Conservation (phyloP, 2,113 vertebrate species). For the Psettodes erumei region DNA sequence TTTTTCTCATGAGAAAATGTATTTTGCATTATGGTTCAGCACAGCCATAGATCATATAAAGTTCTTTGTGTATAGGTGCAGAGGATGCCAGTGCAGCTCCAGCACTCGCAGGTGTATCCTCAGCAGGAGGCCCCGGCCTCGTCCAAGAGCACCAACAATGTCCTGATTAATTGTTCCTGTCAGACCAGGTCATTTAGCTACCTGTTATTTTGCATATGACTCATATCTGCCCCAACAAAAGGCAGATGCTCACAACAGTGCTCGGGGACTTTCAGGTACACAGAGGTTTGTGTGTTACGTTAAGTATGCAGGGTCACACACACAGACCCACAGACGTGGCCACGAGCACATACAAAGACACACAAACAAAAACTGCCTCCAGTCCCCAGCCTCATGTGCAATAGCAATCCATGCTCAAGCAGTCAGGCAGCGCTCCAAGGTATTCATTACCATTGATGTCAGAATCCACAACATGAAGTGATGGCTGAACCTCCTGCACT, state of each 20-base stretch:
- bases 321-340: slow-evolving; percentile 13
- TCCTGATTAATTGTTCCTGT: slow-evolving; percentile 75
- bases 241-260: slow-evolving; percentile 19
- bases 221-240: slow-evolving; percentile 53
- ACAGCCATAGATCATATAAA: slow-evolving; percentile 60
- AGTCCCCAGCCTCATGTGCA: slow-evolving; percentile 47
- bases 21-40: too few relatives aligned
- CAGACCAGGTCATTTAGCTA: slow-evolving; percentile 64
- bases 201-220: slow-evolving; percentile 69
- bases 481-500: slow-evolving; percentile 78
- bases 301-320: slow-evolving; percentile 26
- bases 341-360: slow-evolving; percentile 44
- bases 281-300: slow-evolving; percentile 3
- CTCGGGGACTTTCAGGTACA: slow-evolving; percentile 23
- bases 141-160: slow-evolving; percentile 58
- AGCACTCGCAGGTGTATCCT: slow-evolving; percentile 73
- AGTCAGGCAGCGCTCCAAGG: slow-evolving; percentile 75
- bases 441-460: slow-evolving; percentile 81
- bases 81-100: slow-evolving; percentile 52
- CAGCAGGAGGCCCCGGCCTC: slow-evolving; percentile 52
- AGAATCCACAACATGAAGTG: slow-evolving; percentile 78
- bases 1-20: too few relatives aligned
- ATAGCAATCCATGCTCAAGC: slow-evolving; percentile 64
- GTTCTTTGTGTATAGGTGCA: slow-evolving; percentile 38
- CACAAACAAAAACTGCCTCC: slow-evolving; percentile 58